A percentile compares a stretch with the other conserved stretches of the same genome.
These are phyloP conservation scores for Amphiprion clarkii DNA, from an alignment of 2,797 vertebrate genomes.

Conservation along the genomic window DNA sequence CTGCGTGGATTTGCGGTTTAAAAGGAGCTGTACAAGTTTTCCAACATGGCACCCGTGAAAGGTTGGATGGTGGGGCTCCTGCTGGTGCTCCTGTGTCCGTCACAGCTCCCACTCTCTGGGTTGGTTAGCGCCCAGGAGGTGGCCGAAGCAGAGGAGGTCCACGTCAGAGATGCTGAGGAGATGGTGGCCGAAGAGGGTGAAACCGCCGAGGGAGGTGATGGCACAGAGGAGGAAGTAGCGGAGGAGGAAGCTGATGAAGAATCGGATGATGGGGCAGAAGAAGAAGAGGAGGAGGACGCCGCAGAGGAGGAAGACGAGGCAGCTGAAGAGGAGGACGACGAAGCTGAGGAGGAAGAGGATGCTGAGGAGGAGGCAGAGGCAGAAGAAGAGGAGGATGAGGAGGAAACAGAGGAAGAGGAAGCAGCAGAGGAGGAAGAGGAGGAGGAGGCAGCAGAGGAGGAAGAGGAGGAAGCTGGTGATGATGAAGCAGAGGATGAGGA, in stretches of 20 bases:
- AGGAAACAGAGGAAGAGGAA: not conserved
- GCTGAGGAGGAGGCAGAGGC: not conserved
- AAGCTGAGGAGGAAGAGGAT: not conserved
- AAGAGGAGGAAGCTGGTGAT: constrained; percentile 2
- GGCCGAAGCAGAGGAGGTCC: constrained; percentile 49
- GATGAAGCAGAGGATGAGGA: not conserved
- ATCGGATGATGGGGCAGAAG: not conserved
- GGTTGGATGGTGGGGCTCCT: constrained; percentile 77
- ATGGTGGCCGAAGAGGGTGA: constrained; percentile 54
- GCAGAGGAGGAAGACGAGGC: not conserved
- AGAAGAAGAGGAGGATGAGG: not conserved
- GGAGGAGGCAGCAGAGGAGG: not conserved
- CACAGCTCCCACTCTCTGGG: constrained; percentile 55
- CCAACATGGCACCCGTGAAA: constrained; percentile 77
- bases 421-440: accelerated
- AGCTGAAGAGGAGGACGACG: not conserved
- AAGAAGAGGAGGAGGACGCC: not conserved
- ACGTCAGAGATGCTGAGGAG: constrained; percentile 31
- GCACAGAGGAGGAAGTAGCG: not conserved
- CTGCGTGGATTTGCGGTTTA: constrained; percentile 6
- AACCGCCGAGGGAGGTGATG: constrained; percentile 10
- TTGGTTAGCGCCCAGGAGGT: constrained; percentile 60
- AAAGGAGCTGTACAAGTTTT: constrained; percentile 10
- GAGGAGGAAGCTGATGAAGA: constrained; percentile 14
- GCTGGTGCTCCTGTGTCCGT: constrained; percentile 78